Evolutionary conservation across 37 sponge, comb jelly and placozoan genomes (phyloP).

Genomic region (Diacarnus erythraeanus): DNA sequence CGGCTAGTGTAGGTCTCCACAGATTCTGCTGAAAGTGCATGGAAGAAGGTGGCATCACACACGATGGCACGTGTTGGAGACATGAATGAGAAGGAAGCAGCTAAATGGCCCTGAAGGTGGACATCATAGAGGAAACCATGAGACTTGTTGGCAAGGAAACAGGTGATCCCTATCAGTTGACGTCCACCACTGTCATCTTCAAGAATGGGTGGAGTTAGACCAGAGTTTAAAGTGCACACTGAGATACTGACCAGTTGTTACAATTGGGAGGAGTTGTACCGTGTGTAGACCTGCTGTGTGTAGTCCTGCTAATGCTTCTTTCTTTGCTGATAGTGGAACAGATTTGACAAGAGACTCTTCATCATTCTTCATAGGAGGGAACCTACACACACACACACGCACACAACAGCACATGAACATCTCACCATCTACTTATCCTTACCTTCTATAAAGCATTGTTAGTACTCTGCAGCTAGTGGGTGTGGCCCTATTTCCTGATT

Average conservation of each 20-base stretch:
- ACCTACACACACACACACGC: conserved; percentile 5
- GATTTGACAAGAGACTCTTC: not conserved
- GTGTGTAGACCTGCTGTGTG: conserved; percentile 24
- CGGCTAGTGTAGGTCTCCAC: conserved; percentile 60
- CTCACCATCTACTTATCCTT: not conserved
- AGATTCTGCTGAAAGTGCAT: conserved; percentile 42
- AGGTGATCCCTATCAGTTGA: conserved; percentile 34
- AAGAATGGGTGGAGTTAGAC: not conserved
- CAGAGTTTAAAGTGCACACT: not conserved
- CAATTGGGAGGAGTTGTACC: conserved; percentile 42
- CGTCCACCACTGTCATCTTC: conserved; percentile 8
- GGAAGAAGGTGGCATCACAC: conserved; percentile 27
- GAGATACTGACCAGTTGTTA: conserved; percentile 13
- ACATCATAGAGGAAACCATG: conserved; percentile 66
- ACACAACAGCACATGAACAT: too few relatives aligned
- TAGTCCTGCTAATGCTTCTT: too few relatives aligned
- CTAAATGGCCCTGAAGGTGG: conserved; percentile 8
- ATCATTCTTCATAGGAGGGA: not conserved
- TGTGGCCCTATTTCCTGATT: not conserved
- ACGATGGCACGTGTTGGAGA: conserved; percentile 6
- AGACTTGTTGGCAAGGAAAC: conserved; percentile 45
- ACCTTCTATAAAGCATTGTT: conserved; percentile 63
- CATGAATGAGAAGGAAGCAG: conserved; percentile 58
- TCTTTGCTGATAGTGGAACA: not conserved
- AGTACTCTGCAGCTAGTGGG: conserved; percentile 29